These are phyloP conservation scores for Drosophila kuntzei DNA, from an alignment of 2,888 invertebrate genomes.

Conservation along the genomic window DNA sequence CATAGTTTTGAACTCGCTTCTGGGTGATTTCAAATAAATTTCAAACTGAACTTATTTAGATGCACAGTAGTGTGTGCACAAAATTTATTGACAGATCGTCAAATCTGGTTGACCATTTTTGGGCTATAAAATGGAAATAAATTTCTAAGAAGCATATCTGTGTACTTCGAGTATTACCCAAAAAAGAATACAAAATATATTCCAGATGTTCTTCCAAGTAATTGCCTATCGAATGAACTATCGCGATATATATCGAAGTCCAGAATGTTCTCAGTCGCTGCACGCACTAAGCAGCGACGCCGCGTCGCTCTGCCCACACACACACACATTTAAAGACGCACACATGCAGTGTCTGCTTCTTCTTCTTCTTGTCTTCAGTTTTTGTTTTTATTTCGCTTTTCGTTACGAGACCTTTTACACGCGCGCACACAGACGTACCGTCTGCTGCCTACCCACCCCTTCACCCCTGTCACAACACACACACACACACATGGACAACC, in stretches of 20 bases:
- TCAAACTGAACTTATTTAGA: background rate
- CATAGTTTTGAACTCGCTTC: too few species aligned
- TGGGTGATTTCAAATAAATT: too few species aligned
- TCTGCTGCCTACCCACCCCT: slow-evolving; percentile 38
- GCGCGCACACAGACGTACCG: slow-evolving; percentile 52
- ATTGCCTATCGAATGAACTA: slow-evolving; percentile 23
- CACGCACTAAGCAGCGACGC: slow-evolving; percentile 30
- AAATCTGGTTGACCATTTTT: background rate
- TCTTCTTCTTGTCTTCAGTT: slow-evolving; percentile 71
- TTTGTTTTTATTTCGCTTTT: slow-evolving; percentile 77
- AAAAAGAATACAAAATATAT: background rate
- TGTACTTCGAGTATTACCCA: background rate
- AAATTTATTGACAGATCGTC: background rate
- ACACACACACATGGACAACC: slow-evolving; percentile 16
- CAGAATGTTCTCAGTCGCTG: slow-evolving; percentile 13
- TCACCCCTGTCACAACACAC: background rate
- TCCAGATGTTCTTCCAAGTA: background rate
- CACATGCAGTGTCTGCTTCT: slow-evolving; percentile 24
- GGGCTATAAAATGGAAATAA: background rate
- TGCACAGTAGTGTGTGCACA: background rate
- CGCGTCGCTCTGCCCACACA: background rate
- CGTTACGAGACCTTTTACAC: slow-evolving; percentile 76
- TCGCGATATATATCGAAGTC: slow-evolving; percentile 13
- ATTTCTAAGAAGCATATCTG: slow-evolving; percentile 1
- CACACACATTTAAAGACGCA: slow-evolving; percentile 12